These are phyloP conservation scores for Gavialis gangeticus DNA, from an alignment of 2,113 vertebrate species.

Conservation along the genomic window DNA sequence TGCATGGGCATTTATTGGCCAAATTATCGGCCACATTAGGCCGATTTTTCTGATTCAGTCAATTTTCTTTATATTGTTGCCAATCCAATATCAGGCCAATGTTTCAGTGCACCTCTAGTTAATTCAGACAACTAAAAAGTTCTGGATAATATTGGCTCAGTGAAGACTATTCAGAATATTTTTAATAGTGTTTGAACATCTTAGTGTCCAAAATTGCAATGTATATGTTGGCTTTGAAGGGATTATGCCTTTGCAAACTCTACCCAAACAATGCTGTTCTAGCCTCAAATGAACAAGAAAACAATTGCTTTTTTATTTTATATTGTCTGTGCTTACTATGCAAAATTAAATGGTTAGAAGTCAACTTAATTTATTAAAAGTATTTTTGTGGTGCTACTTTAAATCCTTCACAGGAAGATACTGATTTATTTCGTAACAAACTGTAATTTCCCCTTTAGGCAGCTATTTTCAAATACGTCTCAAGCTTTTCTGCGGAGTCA, in stretches of 20 bases:
- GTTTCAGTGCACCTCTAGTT: neutral
- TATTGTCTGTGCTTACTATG: neutral
- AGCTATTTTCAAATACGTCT: conserved; percentile 90
- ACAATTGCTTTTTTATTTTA: neutral
- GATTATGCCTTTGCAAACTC: too few species aligned
- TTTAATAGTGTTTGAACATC: too few species aligned
- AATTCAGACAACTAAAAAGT: neutral
- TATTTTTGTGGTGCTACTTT: neutral
- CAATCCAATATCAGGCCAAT: too few species aligned
- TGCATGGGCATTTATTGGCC: too few species aligned
- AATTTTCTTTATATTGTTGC: too few species aligned
- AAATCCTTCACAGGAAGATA: neutral
- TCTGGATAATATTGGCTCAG: neutral
- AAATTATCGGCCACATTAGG: too few species aligned
- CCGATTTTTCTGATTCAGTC: too few species aligned
- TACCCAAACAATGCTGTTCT: neutral
- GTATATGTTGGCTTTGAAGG: too few species aligned
- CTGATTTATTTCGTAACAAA: conserved; percentile 12
- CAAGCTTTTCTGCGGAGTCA: conserved; percentile 89
- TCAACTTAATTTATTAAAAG: neutral
- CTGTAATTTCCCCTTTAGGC: conserved; percentile 78
- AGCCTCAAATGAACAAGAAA: neutral
- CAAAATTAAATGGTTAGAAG: neutral
- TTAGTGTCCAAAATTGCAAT: too few species aligned
- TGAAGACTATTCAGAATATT: too few species aligned